Evolutionary conservation across 2,113 vertebrate species (phyloP).

Genomic region (Thomomys bottae): DNA sequence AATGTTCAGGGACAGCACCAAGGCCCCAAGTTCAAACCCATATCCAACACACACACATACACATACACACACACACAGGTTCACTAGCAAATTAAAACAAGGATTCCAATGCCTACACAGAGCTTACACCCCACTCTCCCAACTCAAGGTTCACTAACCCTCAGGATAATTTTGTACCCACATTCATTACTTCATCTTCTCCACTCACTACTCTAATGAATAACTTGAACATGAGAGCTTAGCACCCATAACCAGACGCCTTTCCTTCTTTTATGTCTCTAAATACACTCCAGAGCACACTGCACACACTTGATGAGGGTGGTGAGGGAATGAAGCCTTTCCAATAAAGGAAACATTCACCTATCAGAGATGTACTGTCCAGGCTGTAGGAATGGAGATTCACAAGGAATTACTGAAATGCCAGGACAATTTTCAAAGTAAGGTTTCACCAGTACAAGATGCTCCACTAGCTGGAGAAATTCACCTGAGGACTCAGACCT

Average conservation of each 20-base stretch:
- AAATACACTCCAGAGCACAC: neutral
- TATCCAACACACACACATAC: neutral
- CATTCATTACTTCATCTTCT: neutral
- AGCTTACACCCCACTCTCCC: neutral
- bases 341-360: neutral
- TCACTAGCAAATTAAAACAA: neutral
- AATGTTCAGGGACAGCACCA: too few relatives aligned
- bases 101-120: neutral
- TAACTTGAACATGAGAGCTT: neutral
- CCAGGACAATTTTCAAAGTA: neutral
- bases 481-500: neutral
- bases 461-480: neutral
- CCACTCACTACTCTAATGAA: neutral
- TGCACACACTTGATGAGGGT: neutral
- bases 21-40: neutral
- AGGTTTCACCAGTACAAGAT: neutral
- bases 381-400: neutral
- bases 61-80: neutral
- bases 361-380: neutral
- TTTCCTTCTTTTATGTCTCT: conserved; percentile 21
- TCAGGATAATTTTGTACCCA: neutral
- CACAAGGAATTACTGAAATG: neutral
- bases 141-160: neutral
- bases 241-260: neutral
- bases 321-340: neutral